These are phyloP conservation scores for Drosophila truncata DNA, from an alignment of 1,140 invertebrate genomes.

Conservation along the genomic window DNA sequence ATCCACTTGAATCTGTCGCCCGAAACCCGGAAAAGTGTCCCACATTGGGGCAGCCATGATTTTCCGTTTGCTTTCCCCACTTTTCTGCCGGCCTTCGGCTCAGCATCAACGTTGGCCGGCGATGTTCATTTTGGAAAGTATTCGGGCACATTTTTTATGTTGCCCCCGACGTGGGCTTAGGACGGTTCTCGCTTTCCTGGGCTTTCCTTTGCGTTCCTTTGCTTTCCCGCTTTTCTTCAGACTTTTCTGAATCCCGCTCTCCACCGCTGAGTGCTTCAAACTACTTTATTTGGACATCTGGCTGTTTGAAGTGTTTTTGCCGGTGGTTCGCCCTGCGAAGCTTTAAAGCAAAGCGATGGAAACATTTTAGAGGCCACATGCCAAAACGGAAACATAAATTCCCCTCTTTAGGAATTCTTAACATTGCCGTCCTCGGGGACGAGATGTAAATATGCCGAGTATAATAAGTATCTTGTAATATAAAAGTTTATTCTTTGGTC, in stretches of 20 bases:
- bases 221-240: background rate
- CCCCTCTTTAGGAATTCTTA: slow-evolving; percentile 8
- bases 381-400: slow-evolving; percentile 32
- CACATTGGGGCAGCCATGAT: slow-evolving; percentile 8
- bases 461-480: slow-evolving; percentile 37
- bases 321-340: background rate
- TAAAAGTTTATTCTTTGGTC: slow-evolving; percentile 6
- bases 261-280: slow-evolving; percentile 44
- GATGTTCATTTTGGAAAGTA: slow-evolving; percentile 72
- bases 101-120: slow-evolving; percentile 8
- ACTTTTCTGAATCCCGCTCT: background rate
- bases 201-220: slow-evolving; percentile 27
- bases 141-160: slow-evolving; percentile 73
- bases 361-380: slow-evolving; percentile 23
- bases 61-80: background rate
- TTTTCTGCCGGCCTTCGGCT: slow-evolving; percentile 24
- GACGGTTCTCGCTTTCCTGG: slow-evolving; percentile 21
- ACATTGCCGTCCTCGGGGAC: slow-evolving; percentile 4
- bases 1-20: slow-evolving; percentile 35
- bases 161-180: slow-evolving; percentile 51
- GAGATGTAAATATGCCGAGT: slow-evolving; percentile 22
- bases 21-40: slow-evolving; percentile 6
- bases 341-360: slow-evolving; percentile 32
- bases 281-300: slow-evolving; percentile 75
- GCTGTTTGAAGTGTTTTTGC: slow-evolving; percentile 60